Conservation (phyloP, 2,888 invertebrate genomes). For the Bellardia pandia region DNA sequence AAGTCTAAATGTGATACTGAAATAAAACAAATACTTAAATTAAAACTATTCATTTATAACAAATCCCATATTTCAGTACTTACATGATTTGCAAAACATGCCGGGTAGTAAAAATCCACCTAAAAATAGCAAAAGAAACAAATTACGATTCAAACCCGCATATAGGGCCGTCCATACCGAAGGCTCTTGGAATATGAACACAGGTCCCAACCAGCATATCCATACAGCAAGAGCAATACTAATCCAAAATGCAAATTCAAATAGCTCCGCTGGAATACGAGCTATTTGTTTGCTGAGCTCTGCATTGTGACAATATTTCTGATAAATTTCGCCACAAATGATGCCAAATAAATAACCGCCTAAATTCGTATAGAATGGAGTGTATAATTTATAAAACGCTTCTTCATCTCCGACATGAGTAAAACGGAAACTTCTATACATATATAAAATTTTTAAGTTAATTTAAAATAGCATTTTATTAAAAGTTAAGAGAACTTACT, state of each 20-base stretch:
- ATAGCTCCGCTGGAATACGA: slow-evolving; percentile 71
- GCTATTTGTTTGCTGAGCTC: slow-evolving; percentile 50
- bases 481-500: slow-evolving; percentile 75
- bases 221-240: slow-evolving; percentile 72
- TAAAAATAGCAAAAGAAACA: slow-evolving; percentile 81
- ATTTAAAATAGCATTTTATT: too few relatives aligned
- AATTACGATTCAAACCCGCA: slow-evolving; percentile 82
- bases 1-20: slow-evolving; percentile 66
- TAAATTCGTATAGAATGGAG: slow-evolving; percentile 81
- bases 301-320: slow-evolving; percentile 66
- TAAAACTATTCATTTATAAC: too few relatives aligned
- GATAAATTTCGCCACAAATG: slow-evolving; percentile 77
- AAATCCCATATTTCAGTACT: too few relatives aligned
- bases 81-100: slow-evolving; percentile 80
- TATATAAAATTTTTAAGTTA: neutral
- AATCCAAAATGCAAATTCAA: slow-evolving; percentile 76
- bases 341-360: slow-evolving; percentile 81
- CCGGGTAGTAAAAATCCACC: slow-evolving; percentile 77
- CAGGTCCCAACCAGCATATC: slow-evolving; percentile 77
- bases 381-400: slow-evolving; percentile 78
- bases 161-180: slow-evolving; percentile 83
- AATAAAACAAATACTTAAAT: neutral
- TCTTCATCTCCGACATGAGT: slow-evolving; percentile 78
- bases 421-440: slow-evolving; percentile 79
- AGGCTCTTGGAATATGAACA: slow-evolving; percentile 81